Evolutionary conservation across 2,797 vertebrate genomes (phyloP).

Genomic region (Smutsia temminckii): DNA sequence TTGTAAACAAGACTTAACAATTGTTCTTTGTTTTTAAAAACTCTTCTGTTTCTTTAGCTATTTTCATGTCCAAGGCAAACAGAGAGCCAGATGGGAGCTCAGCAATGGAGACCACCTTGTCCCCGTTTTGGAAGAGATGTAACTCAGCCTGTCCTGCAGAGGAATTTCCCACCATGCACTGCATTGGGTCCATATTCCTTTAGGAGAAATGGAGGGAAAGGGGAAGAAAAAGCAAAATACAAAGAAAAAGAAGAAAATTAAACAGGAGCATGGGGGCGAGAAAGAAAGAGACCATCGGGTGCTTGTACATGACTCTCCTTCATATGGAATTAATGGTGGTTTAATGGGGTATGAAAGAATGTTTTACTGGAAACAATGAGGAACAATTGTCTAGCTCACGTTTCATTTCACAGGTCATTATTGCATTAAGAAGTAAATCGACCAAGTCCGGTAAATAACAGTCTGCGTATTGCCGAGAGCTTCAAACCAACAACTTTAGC

Average conservation of each 20-base stretch:
- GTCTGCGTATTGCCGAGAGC: conserved; percentile 86
- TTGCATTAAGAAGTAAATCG: conserved; percentile 92
- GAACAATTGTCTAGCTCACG: conserved; percentile 90
- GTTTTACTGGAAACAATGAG: conserved; percentile 90
- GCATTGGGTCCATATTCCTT: not conserved
- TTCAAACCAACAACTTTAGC: conserved; percentile 85
- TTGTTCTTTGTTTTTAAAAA: not conserved
- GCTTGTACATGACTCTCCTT: conserved; percentile 83
- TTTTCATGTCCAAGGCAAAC: not conserved
- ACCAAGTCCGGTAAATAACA: conserved; percentile 91
- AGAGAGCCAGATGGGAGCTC: not conserved
- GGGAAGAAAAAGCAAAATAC: not conserved
- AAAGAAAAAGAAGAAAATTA: conserved; percentile 18
- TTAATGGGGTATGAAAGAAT: conserved; percentile 91
- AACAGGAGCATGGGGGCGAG: conserved; percentile 22
- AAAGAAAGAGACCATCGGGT: conserved; percentile 74
- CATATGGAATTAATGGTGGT: conserved; percentile 88
- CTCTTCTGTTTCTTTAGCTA: conserved; percentile 29
- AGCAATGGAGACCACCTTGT: not conserved
- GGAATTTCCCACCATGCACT: not conserved
- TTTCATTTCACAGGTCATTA: conserved; percentile 93
- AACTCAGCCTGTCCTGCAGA: not conserved
- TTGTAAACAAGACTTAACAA: conserved; percentile 23
- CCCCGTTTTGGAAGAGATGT: not conserved
- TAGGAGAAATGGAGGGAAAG: not conserved